These are phyloP conservation scores for Petromus typicus DNA, from an alignment of 2,113 vertebrate species.

Conservation along the genomic window DNA sequence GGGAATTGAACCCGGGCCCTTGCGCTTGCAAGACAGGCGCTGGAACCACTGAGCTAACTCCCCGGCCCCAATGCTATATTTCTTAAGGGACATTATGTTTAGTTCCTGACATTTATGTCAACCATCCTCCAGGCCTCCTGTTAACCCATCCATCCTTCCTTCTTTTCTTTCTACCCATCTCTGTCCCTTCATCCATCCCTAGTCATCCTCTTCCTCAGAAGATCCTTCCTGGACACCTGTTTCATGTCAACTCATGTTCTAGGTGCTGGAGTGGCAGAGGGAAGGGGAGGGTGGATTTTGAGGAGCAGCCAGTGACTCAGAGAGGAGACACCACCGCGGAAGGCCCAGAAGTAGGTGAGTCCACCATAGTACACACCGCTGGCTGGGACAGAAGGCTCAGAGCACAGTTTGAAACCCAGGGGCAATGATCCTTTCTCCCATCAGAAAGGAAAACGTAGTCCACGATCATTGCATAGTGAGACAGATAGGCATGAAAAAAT, in stretches of 20 bases:
- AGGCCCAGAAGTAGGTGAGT: neutral
- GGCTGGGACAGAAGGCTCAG: neutral
- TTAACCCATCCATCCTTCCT: too few relatives aligned
- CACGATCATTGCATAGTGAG: neutral
- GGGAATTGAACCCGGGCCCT: too few relatives aligned
- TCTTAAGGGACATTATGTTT: neutral
- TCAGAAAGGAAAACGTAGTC: neutral
- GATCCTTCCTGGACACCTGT: neutral
- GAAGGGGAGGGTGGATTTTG: neutral
- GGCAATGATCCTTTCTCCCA: neutral
- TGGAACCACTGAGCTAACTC: too few relatives aligned
- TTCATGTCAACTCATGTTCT: neutral
- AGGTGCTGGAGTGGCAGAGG: neutral
- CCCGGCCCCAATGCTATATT: neutral
- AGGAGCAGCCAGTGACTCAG: neutral
- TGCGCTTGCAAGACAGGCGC: too few relatives aligned
- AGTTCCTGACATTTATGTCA: neutral
- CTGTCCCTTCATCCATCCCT: neutral
- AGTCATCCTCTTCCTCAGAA: neutral
- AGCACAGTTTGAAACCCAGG: neutral
- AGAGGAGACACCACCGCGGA: neutral
- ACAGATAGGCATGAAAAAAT: neutral
- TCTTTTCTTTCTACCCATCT: neutral
- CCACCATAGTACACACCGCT: too few relatives aligned
- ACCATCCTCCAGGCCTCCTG: neutral